These are phyloP conservation scores for Trichonephila clavata DNA, from an alignment of 1,140 invertebrate species.

Conservation along the genomic window DNA sequence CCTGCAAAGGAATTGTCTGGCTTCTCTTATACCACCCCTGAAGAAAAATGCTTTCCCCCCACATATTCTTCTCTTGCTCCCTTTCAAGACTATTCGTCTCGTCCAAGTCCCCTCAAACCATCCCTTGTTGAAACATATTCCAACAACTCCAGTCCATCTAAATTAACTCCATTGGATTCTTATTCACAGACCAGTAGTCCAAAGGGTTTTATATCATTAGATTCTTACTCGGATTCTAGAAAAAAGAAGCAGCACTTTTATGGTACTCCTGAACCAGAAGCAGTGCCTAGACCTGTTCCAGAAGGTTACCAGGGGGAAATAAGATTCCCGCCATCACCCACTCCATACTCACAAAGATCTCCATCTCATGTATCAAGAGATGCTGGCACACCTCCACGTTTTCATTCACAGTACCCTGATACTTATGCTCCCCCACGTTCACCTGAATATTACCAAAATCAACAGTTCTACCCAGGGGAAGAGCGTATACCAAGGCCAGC, in stretches of 20 bases:
- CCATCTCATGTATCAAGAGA: constrained; percentile 55
- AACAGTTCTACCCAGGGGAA: constrained; percentile 66
- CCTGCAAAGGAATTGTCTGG: constrained; percentile 56
- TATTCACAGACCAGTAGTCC: constrained; percentile 73
- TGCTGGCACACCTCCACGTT: constrained; percentile 62
- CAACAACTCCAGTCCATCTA: constrained; percentile 60
- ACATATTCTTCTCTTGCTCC: constrained; percentile 60
- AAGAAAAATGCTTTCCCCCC: constrained; percentile 66
- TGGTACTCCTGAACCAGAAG: constrained; percentile 25
- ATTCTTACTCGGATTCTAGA: constrained; percentile 52
- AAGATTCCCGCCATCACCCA: constrained; percentile 57
- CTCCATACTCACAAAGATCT: constrained; percentile 47
- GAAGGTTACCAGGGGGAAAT: constrained; percentile 67
- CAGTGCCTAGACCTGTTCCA: constrained; percentile 6
- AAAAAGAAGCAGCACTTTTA: constrained; percentile 68
- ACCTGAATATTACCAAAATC: constrained; percentile 71
- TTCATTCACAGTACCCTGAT: constrained; percentile 69
- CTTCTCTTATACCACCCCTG: constrained; percentile 55
- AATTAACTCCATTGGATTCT: constrained; percentile 66
- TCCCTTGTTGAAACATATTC: constrained; percentile 74
- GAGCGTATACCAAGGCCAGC: constrained; percentile 56
- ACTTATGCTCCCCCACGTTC: constrained; percentile 67
- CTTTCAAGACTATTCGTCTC: constrained; percentile 67
- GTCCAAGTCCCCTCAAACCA: constrained; percentile 73
- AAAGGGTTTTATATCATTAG: constrained; percentile 70